A percentile compares a stretch with the other conserved stretches of the same genome.
Conservation (phyloP, 2,888 invertebrate genomes). For the Sminthurinus aureus region DNA sequence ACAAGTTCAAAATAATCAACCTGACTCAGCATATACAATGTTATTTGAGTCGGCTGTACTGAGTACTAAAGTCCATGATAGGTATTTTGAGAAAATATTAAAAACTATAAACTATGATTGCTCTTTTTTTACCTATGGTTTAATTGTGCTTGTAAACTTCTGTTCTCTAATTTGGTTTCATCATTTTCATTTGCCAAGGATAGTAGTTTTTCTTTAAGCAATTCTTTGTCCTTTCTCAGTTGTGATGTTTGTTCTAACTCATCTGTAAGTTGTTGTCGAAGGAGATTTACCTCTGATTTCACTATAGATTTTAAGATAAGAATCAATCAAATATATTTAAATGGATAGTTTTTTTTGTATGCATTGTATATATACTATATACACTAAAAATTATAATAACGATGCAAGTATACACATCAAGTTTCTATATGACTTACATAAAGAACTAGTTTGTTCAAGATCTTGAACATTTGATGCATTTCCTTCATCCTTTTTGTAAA, state of each 20-base stretch:
- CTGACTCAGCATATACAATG: no score
- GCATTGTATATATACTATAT: neutral
- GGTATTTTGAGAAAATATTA: neutral
- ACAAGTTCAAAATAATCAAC: no score
- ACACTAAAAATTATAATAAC: neutral
- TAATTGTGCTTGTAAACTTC: constrained; percentile 64
- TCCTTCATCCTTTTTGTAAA: constrained; percentile 57
- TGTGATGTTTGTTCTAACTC: constrained; percentile 61
- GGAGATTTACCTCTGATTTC: constrained; percentile 27
- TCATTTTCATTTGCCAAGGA: constrained; percentile 63
- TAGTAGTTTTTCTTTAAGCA: constrained; percentile 61
- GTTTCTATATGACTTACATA: constrained; percentile 62
- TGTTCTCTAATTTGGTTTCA: constrained; percentile 63
- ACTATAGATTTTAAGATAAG: no score
- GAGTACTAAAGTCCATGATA: no score
- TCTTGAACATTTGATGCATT: constrained; percentile 63
- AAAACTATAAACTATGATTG: neutral
- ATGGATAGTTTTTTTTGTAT: neutral
- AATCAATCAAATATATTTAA: neutral
- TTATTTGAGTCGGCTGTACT: no score
- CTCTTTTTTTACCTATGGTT: constrained; percentile 65
- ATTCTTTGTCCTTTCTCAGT: constrained; percentile 26
- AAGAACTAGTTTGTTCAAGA: constrained; percentile 65
- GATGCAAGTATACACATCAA: constrained; percentile 21
- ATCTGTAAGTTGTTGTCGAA: constrained; percentile 62